phyloP scores from a whole-genome alignment of 1,140 invertebrate species.

The Nylanderia fulva region DNA sequence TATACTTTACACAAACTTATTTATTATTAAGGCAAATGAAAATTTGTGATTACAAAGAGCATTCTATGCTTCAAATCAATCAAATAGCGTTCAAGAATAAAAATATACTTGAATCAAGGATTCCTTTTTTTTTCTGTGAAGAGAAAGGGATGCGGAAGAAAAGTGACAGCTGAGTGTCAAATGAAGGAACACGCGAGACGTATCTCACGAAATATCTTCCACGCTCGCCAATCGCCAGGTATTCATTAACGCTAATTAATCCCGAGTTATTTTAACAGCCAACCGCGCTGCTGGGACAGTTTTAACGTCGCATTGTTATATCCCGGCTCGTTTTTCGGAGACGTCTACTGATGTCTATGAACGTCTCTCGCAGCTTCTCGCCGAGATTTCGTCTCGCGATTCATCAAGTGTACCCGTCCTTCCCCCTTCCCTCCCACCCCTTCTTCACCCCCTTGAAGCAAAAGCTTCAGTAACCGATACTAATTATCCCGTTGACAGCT shows the following conservation, averaged over 20 bases:
- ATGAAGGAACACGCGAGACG: constrained; percentile 20
- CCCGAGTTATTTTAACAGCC: constrained; percentile 74
- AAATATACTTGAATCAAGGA: too few species aligned
- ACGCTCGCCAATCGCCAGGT: constrained; percentile 78
- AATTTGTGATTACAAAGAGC: too few species aligned
- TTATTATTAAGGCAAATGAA: too few species aligned
- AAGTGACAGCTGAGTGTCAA: not conserved
- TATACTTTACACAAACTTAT: too few species aligned
- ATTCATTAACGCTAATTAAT: constrained; percentile 83
- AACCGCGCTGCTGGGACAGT: not conserved
- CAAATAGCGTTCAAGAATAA: too few species aligned
- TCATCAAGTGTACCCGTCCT: constrained; percentile 4
- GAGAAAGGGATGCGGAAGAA: too few species aligned
- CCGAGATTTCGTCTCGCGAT: constrained; percentile 41
- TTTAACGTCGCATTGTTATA: constrained; percentile 57
- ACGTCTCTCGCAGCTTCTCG: not conserved
- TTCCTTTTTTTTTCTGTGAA: too few species aligned
- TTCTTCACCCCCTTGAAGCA: not conserved
- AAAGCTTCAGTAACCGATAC: constrained; percentile 25
- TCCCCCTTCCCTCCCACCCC: too few species aligned
- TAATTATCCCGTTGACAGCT: constrained; percentile 31
- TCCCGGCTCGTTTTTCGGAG: constrained; percentile 52
- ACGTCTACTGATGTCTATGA: not conserved
- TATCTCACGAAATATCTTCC: constrained; percentile 73
- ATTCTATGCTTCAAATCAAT: too few species aligned